These are phyloP conservation scores for Galago senegalensis DNA, from an alignment of 2,797 vertebrate species.

Conservation along the genomic window DNA sequence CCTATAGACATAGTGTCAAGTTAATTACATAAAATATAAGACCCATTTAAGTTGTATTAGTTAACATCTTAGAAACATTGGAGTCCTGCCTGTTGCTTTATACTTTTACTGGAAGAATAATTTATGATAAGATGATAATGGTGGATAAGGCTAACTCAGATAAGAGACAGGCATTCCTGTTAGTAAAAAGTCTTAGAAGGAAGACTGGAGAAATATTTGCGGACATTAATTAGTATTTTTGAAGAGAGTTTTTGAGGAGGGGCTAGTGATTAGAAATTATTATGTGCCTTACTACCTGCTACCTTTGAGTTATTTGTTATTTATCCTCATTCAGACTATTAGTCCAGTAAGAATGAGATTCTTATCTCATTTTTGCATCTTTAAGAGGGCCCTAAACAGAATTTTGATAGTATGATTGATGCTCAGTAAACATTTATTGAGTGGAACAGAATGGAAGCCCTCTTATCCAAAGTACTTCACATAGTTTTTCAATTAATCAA, in stretches of 20 bases:
- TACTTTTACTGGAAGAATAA: conserved; percentile 52
- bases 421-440: conserved; percentile 28
- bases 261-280: neutral
- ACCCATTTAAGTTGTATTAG: conserved; percentile 64
- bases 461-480: conserved; percentile 45
- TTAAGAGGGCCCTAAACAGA: neutral
- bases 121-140: neutral
- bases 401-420: neutral
- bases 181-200: neutral
- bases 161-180: neutral
- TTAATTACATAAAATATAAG: conserved; percentile 68
- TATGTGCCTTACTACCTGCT: neutral
- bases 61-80: conserved; percentile 67
- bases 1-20: neutral
- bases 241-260: neutral
- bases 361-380: neutral
- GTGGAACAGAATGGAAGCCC: neutral
- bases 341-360: neutral
- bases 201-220: conserved; percentile 45
- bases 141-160: neutral
- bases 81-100: neutral
- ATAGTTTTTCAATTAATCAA: conserved; percentile 8
- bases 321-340: neutral
- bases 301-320: neutral
- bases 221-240: neutral